Evolutionary conservation across 2,888 invertebrate genomes (phyloP), one percentile per base, ranked within the genome.

Genomic region (Saturnia japonica): DNA sequence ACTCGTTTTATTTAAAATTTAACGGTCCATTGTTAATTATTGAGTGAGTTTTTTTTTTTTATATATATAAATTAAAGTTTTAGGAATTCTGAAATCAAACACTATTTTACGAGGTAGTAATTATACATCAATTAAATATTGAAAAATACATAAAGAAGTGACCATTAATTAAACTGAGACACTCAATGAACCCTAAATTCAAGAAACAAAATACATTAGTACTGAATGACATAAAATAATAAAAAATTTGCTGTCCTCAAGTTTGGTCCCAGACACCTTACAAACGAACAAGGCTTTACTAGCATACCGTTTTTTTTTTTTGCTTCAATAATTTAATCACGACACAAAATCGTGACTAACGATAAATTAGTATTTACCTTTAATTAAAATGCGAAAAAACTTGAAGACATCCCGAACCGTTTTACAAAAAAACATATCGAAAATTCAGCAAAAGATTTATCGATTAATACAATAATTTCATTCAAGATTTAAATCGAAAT

Each of bases 211-310:
- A 64, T 2, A 40, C 64, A 64, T 64, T 64, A n/a, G n/a, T n/a
- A n/a, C 1, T 9, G 40, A 64, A 64, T 64, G 19, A 40, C n/a
- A 7, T 34, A 4, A 34, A 19, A 51, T 67, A 70, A 66, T 69
- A 51, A 64, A 25, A 1, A 12, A 78, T 77, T 76, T 76, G 81
- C 74, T 80, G 81, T 77, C 81, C 80, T 73, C 74, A 74, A 74
- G 76, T 80, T 88, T 90, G 89, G 88, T 89, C 88, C 90, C 88
- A 75, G 76, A 76, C 79, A 76, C 72, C 70, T 75, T 25, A 79
- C 76, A 77, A 78, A 75, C 62, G n/a, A 54, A 40, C 64, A 64
- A 64, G 34, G 64, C 19, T 19, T 19, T 64, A 19, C 25, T 57
- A 40, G n/a, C 40, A n/a, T 40, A 40, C 64, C 40, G 4, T 47